Evolutionary conservation across 2,797 vertebrate genomes (phyloP).

Genomic region (Allobates femoralis): DNA sequence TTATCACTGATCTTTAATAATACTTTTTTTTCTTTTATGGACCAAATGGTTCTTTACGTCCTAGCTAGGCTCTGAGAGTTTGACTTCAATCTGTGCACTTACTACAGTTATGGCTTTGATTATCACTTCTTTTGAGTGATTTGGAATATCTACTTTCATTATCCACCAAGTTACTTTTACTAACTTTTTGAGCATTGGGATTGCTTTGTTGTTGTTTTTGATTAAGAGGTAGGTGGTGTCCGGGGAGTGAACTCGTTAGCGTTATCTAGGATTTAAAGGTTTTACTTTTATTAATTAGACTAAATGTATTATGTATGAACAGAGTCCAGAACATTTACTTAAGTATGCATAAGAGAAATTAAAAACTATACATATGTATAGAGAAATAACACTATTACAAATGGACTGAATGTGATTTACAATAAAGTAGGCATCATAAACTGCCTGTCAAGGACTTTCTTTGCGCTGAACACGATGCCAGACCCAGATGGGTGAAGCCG

Average conservation of each 20-base stretch:
- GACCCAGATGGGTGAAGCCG: constrained; percentile 57
- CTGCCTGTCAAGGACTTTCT: constrained; percentile 63
- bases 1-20: too few species aligned
- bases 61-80: too few species aligned
- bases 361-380: constrained; percentile 64
- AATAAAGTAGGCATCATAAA: constrained; percentile 16
- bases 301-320: constrained; percentile 57
- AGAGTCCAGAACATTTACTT: constrained; percentile 58
- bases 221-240: background rate
- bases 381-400: constrained; percentile 60
- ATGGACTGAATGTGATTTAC: constrained; percentile 61
- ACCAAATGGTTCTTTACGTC: too few species aligned
- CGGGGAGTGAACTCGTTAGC: constrained; percentile 12
- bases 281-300: constrained; percentile 58
- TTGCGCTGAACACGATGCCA: constrained; percentile 61
- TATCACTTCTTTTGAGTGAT: background rate
- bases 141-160: background rate
- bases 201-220: constrained; percentile 24
- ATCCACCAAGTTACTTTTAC: constrained; percentile 9
- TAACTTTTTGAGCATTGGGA: background rate
- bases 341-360: constrained; percentile 62
- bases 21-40: too few species aligned
- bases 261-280: constrained; percentile 41
- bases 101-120: too few species aligned
- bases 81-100: too few species aligned